These are phyloP conservation scores for Sphaeramia orbicularis DNA, from an alignment of 2,797 vertebrate species.

Conservation along the genomic window DNA sequence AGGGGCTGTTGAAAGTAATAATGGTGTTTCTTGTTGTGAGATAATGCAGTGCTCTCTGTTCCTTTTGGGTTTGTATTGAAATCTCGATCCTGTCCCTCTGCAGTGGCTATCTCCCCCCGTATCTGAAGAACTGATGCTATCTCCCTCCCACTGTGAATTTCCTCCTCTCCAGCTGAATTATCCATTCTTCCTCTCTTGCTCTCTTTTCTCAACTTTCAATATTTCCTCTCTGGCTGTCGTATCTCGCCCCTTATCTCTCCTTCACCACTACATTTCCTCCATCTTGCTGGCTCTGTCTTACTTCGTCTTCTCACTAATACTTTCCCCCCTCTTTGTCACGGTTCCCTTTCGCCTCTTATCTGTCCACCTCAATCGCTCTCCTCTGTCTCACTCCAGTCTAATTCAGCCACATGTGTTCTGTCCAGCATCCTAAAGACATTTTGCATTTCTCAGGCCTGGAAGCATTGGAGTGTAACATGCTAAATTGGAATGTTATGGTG, in stretches of 20 bases:
- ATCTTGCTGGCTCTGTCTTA: constrained; percentile 36
- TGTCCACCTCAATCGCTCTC: constrained; percentile 53
- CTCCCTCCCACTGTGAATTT: constrained; percentile 65
- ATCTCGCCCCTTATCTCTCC: constrained; percentile 46
- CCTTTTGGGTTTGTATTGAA: constrained; percentile 71
- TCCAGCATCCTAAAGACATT: constrained; percentile 47
- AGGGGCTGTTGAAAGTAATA: constrained; percentile 71
- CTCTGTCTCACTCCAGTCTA: constrained; percentile 49
- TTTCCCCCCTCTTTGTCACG: constrained; percentile 43
- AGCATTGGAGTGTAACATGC: constrained; percentile 77
- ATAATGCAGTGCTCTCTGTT: constrained; percentile 69
- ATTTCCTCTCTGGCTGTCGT: constrained; percentile 50
- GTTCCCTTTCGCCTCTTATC: constrained; percentile 53
- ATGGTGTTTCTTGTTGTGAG: constrained; percentile 73
- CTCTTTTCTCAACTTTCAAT: constrained; percentile 61
- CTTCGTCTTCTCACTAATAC: constrained; percentile 12
- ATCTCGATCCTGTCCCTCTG: constrained; percentile 72
- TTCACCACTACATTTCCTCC: constrained; percentile 58
- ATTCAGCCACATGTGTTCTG: constrained; percentile 7
- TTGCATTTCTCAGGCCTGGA: constrained; percentile 69
- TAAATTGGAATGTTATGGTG: constrained; percentile 81
- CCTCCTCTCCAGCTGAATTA: constrained; percentile 65
- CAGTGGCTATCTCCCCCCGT: constrained; percentile 63
- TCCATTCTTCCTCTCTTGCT: constrained; percentile 53
- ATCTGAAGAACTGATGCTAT: constrained; percentile 73